Evolutionary conservation across 2,797 vertebrate species (phyloP).

Genomic region (Tragopan temminckii): DNA sequence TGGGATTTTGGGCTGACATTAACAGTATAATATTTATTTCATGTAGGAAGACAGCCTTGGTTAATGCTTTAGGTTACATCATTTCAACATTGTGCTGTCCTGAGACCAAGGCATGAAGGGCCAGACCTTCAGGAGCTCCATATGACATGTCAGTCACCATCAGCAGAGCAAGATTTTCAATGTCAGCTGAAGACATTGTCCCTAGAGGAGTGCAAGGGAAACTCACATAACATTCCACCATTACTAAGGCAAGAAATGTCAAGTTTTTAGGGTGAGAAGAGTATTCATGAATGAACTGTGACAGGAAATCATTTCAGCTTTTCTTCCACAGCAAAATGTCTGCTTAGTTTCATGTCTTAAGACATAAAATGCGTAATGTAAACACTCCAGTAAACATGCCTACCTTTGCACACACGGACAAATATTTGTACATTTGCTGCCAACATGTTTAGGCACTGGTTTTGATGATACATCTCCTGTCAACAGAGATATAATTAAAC

Average conservation of each 20-base stretch:
- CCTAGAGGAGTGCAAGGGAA: background rate
- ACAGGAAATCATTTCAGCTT: slow-evolving; percentile 14
- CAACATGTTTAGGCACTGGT: background rate
- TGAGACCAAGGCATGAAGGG: background rate
- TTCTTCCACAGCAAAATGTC: slow-evolving; percentile 32
- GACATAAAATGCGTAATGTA: slow-evolving; percentile 32
- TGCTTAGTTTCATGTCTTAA: slow-evolving; percentile 22
- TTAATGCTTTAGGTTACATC: background rate
- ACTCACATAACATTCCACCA: background rate
- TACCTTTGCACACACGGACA: background rate
- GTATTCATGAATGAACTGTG: background rate
- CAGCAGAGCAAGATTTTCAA: background rate
- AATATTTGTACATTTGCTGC: slow-evolving; percentile 30
- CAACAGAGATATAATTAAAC: slow-evolving; percentile 12
- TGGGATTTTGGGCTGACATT: background rate
- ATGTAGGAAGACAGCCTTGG: background rate
- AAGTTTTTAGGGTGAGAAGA: background rate
- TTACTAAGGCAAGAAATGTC: background rate
- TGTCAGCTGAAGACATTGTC: background rate
- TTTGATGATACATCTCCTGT: background rate
- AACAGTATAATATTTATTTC: background rate
- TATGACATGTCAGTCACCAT: background rate
- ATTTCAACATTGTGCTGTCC: background rate
- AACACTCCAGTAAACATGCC: background rate
- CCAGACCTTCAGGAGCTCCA: background rate